Conservation (phyloP, 1,140 invertebrate species). For the Lordiphosa mommai region DNA sequence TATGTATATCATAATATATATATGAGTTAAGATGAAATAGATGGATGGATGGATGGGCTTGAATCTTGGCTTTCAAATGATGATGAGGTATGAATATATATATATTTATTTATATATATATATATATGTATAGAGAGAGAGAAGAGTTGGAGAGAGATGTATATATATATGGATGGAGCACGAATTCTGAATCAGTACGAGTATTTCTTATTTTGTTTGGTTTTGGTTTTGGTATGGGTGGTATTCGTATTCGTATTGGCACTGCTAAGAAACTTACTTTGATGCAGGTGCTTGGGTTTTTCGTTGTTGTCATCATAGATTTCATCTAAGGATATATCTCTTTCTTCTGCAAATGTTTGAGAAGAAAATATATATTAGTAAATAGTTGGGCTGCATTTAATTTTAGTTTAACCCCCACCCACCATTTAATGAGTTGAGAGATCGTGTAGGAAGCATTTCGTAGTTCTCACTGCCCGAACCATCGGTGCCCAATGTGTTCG, state of each 20-base stretch:
- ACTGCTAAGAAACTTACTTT: constrained; percentile 71
- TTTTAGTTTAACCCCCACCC: no score
- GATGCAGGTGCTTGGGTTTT: constrained; percentile 77
- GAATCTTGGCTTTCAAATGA: background rate
- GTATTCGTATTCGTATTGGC: constrained; percentile 1
- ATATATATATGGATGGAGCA: constrained; percentile 2
- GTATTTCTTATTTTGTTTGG: background rate
- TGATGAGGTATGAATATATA: constrained; percentile 13
- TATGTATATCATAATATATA: constrained; percentile 19
- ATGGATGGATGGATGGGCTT: constrained; percentile 9
- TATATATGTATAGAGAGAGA: background rate
- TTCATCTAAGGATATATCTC: constrained; percentile 82
- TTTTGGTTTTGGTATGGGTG: background rate
- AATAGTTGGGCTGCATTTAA: no score
- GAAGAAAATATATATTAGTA: background rate
- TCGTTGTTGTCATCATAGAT: constrained; percentile 83
- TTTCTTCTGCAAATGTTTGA: constrained; percentile 64
- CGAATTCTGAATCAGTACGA: background rate
- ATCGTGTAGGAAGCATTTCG: constrained; percentile 85
- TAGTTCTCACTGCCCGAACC: constrained; percentile 89
- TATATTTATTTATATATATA: constrained; percentile 6
- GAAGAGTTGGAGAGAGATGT: background rate
- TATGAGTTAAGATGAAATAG: constrained; percentile 12
- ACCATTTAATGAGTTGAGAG: constrained; percentile 81
- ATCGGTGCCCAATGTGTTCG: constrained; percentile 77